Evolutionary conservation across 2,797 vertebrate species (phyloP), one percentile per base, ranked within the genome.

Genomic region (Streptopelia turtur): DNA sequence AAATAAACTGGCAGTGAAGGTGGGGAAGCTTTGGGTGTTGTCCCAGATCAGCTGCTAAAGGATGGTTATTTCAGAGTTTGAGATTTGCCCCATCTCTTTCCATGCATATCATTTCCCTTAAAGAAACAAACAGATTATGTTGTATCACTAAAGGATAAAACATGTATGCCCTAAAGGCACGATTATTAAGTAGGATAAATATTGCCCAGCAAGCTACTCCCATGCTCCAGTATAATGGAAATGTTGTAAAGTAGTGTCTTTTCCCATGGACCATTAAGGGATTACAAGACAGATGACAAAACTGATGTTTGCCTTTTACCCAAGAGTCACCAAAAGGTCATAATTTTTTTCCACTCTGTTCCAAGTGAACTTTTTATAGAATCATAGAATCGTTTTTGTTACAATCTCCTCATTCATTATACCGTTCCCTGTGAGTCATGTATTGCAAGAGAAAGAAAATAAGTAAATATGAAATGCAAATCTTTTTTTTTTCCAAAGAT

Each of bases 381-480:
- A 20, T 45, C 43, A 45, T 45, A 20, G 43, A 45, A 45, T 45
- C 43, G 8, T 45, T 45, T 45, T 80, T 71, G 56, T 89, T 94
- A 74, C 35, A 68, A 27, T 53, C 74, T 94, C 50, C 78, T 74
- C 56, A 45, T 90, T 93, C 74, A 52, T 56, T 30, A 60, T 64
- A 86, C 39, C 15, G 10, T 90, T 76, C 59, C 83, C 83, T 88
- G 64, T 66, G 20, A 83, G 53, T 79, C 87, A 87, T 37, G 2
- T 76, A 52, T 49, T 60, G 43, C 66, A 70, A 90, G 59, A 72
- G 57, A 83, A 76, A 72, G 45, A 79, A 76, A 86, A 83, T 45
- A 91, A 90, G 43, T 81, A 90, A 89, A 92, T 87, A 90, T 30
- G 83, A 90, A 90, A 84, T 76, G 50, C 94, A 85, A 37, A 12